Conservation (phyloP, 2,797 vertebrate genomes). For the Microctenopoma lineatum region DNA sequence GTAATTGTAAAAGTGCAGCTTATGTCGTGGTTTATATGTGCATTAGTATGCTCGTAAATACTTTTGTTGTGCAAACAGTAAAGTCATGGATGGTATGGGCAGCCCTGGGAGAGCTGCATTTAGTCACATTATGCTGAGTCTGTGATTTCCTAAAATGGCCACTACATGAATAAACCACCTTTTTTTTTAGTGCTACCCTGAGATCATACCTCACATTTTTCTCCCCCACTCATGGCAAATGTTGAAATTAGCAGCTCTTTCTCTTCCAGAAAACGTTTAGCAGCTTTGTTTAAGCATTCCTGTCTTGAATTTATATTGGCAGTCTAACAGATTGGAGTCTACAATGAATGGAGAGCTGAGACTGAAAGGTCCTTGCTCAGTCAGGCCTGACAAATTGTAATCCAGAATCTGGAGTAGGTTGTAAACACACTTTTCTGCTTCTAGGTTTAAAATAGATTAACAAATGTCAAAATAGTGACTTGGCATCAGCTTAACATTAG, state of each 20-base stretch:
- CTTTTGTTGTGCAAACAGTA: background rate
- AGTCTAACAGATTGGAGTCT: constrained; percentile 25
- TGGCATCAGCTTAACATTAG: constrained; percentile 23
- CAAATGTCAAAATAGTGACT: background rate
- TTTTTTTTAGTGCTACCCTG: constrained; percentile 10
- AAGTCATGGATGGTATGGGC: background rate
- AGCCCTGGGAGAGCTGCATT: background rate
- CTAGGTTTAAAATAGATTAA: constrained; percentile 3
- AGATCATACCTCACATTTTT: constrained; percentile 15
- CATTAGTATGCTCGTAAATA: too few species aligned
- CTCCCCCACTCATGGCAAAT: background rate
- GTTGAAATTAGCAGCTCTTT: constrained; percentile 26
- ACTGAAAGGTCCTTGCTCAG: constrained; percentile 27
- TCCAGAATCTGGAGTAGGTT: constrained; percentile 13
- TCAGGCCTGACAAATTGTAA: constrained; percentile 43
- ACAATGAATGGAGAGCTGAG: constrained; percentile 16
- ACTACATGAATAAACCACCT: background rate
- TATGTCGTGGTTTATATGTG: background rate
- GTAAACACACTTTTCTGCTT: constrained; percentile 10
- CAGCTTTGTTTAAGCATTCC: constrained; percentile 32
- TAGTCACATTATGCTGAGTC: constrained; percentile 1
- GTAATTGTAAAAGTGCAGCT: background rate
- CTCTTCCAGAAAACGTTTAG: constrained; percentile 1
- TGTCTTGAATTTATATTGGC: constrained; percentile 46
- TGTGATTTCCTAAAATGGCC: constrained; percentile 9